Evolutionary conservation across 2,797 vertebrate species (phyloP), one percentile per base, ranked within the genome.

Genomic region (Diglossa cyanea): DNA sequence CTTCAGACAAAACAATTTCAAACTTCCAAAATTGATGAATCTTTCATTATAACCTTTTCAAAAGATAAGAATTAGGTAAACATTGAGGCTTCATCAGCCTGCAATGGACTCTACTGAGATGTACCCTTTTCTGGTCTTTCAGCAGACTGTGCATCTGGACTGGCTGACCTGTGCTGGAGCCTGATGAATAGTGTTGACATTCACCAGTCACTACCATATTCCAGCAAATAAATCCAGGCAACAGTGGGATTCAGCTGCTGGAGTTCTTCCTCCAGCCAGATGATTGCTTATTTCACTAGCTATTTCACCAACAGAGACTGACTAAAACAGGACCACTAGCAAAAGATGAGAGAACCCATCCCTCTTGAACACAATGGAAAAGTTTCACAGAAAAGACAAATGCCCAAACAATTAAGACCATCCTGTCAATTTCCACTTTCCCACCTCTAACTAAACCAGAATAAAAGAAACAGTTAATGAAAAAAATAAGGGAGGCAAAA

Each of bases 171-270:
- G 47, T 16, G 24, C 72, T 39, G 28, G 35, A 82, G 54, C 5
- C 54, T 83, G 76, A 72, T 73, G 12, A 42, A 75, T 28, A 63
- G 61, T 50, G 85, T 54, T 92, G 54, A 77, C 94, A 78, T 94
- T 83, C 61, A 83, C 31, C 51, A 83, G 50, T 45, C 26, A 31
- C 47, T 44, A 54, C 47, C 25, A 40, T 28, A 39, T 35, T 47
- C 70, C 76, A 91, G 58, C 62, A 90, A 90, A 77, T 71, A 81
- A 93, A 95, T 15, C 24, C 18, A 84, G 47, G 45, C n/a, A 91
- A 53, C 15, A 57, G 47, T 6, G 62, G 40, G 35, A 70, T 55
- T 77, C 48, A 86, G 42, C 25, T 18, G 25, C 65, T 62, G 44
- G 48, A 90, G 74, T 26, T 89, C 79, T 45, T 91, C 23, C 68